Base-by-base conservation (phyloP, 35 echinoderm and acorn worm species). In the Apostichopus parvimensis region DNA sequence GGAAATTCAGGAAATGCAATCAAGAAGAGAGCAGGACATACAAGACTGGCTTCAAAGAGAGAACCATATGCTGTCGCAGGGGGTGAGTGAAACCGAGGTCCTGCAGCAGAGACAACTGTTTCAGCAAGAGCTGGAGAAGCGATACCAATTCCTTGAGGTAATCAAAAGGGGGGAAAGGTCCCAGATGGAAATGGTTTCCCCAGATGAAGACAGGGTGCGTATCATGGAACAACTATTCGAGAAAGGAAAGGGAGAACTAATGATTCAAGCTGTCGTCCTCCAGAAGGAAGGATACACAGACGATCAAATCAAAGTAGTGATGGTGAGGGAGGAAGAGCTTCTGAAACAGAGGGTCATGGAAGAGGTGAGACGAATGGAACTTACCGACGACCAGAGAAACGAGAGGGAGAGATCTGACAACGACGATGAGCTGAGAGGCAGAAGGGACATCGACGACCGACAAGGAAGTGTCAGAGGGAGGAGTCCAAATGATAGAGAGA, bases 21-120 rank as follows among this genome's bases (percentile, higher is more conserved):
- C 55, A 5, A 84, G 81, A 12, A 84, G 23, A 54, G 81, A 84
- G 53, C 81, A 84, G 10, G 81, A 84, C 5, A 58, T 84, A 84
- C 81, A 84, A 84, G 81, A n/a, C 8, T 84, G 81, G 81, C 81
- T 58, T 23, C 55, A 20, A 5, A 84, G 81, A 84, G 81, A 84
- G 17, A 59, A 56, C 57, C 54, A 84, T 6, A 58, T 84, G 81
- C 7, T 60, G 20, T 56, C 54, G 7, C 6, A 84, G n/a, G 81
- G 81, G 28, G 55, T 84, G 17, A 84, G 81, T 12, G 81, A 84
- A 59, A n/a, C 57, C 8, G 81, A 84, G 13, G n/a, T 84, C 55
- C 81, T 84, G 5, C 81, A 58, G 18, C 54, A 84, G 56, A 84
- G 81, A 8, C 81, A 84, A 0, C 17, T 84, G 56, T 84, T 84